Evolutionary conservation across 1,140 invertebrate species (phyloP).

Genomic region (Drosophila parabipectinata): DNA sequence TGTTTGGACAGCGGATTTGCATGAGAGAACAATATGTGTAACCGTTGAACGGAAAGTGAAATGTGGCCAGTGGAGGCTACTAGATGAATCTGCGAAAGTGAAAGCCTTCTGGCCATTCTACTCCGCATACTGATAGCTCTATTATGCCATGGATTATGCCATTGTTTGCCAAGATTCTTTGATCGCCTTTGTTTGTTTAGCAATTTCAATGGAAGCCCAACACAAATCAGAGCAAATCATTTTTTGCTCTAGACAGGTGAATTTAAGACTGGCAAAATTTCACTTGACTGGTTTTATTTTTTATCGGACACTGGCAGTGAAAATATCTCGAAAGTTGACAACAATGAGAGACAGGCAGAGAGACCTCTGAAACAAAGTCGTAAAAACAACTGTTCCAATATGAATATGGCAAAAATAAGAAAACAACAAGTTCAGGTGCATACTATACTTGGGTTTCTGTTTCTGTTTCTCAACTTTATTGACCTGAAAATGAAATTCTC

Average conservation of each 20-base stretch:
- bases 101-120: constrained; percentile 50
- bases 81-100: constrained; percentile 55
- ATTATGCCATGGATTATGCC: constrained; percentile 35
- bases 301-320: constrained; percentile 39
- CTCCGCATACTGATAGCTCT: constrained; percentile 13
- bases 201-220: constrained; percentile 5
- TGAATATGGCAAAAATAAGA: constrained; percentile 47
- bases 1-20: constrained; percentile 50
- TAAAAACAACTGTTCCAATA: constrained; percentile 72
- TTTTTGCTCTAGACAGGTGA: constrained; percentile 24
- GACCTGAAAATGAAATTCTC: constrained; percentile 49
- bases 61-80: constrained; percentile 11
- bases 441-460: constrained; percentile 20
- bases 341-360: constrained; percentile 23
- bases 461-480: constrained; percentile 52
- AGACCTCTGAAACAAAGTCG: constrained; percentile 44
- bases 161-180: constrained; percentile 27
- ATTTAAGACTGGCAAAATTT: constrained; percentile 12
- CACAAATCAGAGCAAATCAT: constrained; percentile 45
- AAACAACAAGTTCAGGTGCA: constrained; percentile 33
- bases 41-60: constrained; percentile 63
- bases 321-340: constrained; percentile 37
- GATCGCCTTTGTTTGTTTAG: constrained; percentile 11
- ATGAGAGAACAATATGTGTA: constrained; percentile 63
- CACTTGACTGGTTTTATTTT: constrained; percentile 28